Evolutionary conservation across 2,888 invertebrate genomes (phyloP).

Genomic region (Argyresthia goedartella): DNA sequence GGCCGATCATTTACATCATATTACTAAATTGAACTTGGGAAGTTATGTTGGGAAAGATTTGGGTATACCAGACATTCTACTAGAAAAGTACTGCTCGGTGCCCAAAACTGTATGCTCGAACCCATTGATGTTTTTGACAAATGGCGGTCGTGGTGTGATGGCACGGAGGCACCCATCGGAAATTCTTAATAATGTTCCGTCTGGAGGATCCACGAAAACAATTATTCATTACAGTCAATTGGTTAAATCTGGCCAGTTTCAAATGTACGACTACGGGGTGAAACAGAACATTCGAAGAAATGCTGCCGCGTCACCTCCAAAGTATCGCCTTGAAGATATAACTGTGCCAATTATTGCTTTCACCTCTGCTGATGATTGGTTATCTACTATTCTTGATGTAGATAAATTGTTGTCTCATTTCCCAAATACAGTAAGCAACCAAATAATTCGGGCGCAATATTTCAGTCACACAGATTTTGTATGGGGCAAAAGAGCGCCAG

Average conservation of each 20-base stretch:
- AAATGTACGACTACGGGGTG: constrained; percentile 22
- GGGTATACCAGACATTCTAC: background rate
- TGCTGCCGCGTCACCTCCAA: background rate
- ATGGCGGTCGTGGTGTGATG: background rate
- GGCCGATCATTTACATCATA: background rate
- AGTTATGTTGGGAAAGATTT: background rate
- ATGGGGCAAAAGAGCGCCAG: constrained; percentile 23
- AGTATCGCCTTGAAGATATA: background rate
- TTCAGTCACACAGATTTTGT: constrained; percentile 36
- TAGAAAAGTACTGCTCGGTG: background rate
- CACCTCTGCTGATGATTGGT: background rate
- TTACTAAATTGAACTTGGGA: background rate
- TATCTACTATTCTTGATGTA: background rate
- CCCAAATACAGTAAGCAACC: constrained; percentile 12
- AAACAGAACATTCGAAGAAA: too few relatives aligned
- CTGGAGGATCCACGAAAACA: constrained; percentile 29
- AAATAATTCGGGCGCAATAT: constrained; percentile 17
- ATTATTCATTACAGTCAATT: constrained; percentile 33
- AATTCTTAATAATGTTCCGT: constrained; percentile 16
- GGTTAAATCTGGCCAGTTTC: constrained; percentile 26
- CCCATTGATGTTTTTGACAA: background rate
- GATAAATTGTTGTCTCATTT: background rate
- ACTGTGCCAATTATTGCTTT: background rate
- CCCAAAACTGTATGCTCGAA: background rate
- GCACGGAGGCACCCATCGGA: constrained; percentile 19